Evolutionary conservation across 2,113 vertebrate genomes (phyloP), one percentile per base, ranked within the genome.

Genomic region (Echinops telfairi): DNA sequence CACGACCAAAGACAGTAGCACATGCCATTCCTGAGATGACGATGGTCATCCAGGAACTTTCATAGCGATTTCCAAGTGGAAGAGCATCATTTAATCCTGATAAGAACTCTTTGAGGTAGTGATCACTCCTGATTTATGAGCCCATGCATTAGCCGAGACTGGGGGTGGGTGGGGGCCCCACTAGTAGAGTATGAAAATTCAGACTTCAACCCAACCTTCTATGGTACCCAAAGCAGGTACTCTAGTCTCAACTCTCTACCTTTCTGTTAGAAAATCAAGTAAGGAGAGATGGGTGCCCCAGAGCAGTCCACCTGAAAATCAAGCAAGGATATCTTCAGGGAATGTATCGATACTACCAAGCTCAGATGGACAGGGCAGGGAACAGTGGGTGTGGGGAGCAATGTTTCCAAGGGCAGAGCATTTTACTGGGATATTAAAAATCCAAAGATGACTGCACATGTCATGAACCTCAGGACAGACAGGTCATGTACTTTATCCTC

Each of bases 401-500:
- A 62, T 62, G 60, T 22, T 62, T 62, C 60, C 47, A 53, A 53
- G 47, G 47, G 47, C 47, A 53, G 47, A 12, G 47, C 47, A 40
- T 62, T 23, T 62, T 12, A 62, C 60, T 62, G 60, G 22, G 60
- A 62, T 62, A 20, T 62, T 62, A 62, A 62, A 62, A 62, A 20
- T 12, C 60, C 22, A 62, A 62, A 62, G 60, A 53, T 10, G 47
- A 53, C 12, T 53, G 47, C 47, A 53, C 47, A 66, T 66, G 25
- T 17, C 0, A 8, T 3, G 10, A 38, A 83, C 11, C 31, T 71
- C 36, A 31, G 16, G n/a, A 57, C 19, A 14, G 14, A 4, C 6
- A 76, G 0, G 3, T 25, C 23, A 2, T 62, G 20, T 27, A 12
- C 6, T 1, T 0, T 12, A 11, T 53, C 47, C 47, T 53, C 47